Percentiles rank a stretch among this genome's conserved stretches.
These are phyloP conservation scores for Myzus persicae DNA, from an alignment of 1,140 invertebrate genomes.

Conservation along the genomic window DNA sequence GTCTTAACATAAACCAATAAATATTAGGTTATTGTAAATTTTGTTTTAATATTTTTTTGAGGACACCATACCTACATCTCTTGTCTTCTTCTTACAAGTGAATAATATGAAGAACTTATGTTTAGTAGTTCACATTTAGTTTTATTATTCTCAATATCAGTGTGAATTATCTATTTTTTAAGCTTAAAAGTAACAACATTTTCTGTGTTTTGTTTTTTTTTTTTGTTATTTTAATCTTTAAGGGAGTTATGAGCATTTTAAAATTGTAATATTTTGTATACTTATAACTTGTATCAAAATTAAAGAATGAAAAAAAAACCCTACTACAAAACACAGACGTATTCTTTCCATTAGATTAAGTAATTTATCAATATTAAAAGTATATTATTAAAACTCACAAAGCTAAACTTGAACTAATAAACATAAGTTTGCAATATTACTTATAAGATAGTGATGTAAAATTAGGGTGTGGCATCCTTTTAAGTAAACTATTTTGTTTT, in stretches of 20 bases:
- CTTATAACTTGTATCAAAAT: not conserved
- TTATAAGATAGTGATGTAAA: not conserved
- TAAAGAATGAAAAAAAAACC: not conserved
- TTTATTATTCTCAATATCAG: not conserved
- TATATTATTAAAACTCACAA: not conserved
- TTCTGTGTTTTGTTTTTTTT: not conserved
- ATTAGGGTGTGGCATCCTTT: not conserved
- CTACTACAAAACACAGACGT: not conserved
- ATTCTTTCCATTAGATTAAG: not conserved
- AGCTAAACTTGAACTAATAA: not conserved
- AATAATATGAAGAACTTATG: not conserved
- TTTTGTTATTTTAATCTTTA: too few species aligned
- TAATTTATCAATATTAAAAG: too few species aligned
- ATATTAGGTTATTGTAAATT: not conserved
- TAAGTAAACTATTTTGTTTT: too few species aligned
- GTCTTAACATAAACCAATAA: slow-evolving; percentile 43
- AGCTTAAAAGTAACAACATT: not conserved
- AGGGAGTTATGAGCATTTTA: too few species aligned
- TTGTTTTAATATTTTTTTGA: not conserved
- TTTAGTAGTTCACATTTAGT: not conserved
- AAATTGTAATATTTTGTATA: not conserved
- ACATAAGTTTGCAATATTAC: not conserved
- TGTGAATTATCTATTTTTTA: not conserved
- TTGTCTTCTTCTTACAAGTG: not conserved
- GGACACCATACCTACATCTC: not conserved